These are phyloP conservation scores for Melanaphis sacchari DNA, from an alignment of 1,140 invertebrate species.

Conservation along the genomic window DNA sequence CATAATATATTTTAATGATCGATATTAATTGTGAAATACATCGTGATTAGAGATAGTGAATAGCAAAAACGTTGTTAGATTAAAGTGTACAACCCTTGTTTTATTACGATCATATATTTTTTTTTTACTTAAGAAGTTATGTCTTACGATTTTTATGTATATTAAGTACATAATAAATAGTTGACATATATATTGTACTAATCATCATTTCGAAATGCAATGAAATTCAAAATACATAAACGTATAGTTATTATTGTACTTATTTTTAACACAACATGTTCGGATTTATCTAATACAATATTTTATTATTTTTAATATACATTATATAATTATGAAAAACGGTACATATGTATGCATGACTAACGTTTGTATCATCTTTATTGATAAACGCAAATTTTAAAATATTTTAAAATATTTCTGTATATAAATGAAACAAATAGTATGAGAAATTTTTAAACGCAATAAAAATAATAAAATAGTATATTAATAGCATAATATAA, in stretches of 20 bases:
- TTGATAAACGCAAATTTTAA: not conserved
- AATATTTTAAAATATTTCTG: not conserved
- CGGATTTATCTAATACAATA: not conserved
- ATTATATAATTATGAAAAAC: not conserved
- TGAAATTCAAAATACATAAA: not conserved
- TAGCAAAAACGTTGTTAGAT: not conserved
- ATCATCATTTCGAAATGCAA: not conserved
- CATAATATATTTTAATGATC: constrained; percentile 23
- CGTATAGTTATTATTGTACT: not conserved
- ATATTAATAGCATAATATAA: no score
- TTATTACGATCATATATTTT: constrained; percentile 12
- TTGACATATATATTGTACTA: not conserved
- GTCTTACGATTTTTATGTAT: not conserved
- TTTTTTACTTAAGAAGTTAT: not conserved
- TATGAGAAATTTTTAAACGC: not conserved
- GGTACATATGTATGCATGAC: not conserved
- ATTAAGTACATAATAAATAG: not conserved
- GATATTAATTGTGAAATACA: constrained; percentile 24
- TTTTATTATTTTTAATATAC: not conserved
- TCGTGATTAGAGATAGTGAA: not conserved
- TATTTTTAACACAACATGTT: not conserved
- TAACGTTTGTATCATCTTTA: not conserved
- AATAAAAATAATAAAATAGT: not conserved
- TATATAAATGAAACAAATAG: not conserved
- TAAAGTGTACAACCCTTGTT: constrained; percentile 8